Base-by-base conservation (phyloP, 2,888 invertebrate species). In the Diaperis boleti region DNA sequence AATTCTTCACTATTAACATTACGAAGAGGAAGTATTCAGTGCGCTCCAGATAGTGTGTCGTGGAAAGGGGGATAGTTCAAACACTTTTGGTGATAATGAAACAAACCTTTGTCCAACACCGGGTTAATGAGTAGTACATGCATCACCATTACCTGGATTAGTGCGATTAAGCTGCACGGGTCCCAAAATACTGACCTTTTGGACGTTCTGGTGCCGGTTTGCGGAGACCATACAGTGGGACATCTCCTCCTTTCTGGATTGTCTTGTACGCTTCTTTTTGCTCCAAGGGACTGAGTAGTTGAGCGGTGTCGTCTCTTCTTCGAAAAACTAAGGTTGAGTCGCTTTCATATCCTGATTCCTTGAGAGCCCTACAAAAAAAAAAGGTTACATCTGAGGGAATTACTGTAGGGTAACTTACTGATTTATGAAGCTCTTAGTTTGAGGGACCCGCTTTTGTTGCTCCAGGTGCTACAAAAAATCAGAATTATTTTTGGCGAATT, bases 201-300 rank as follows among this genome's bases (percentile, higher is more conserved):
- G 89, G 89, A 77, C 88, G 88, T 79, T 92, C 91, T 17, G 97
- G 97, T 10, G 94, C 95, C 11, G 90, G 90, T 76, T 96, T 96
- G 39, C 96, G 87, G 77, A 98, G 89, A 35, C 98, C 98, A 76
- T 94, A 88, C 6, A 95, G 84, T 0, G 98, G 98, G 1, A 97
- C 95, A 81, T 98, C 97, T 0, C 96, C 97, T 0, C 98, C 98
- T 61, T 91, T 91, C 78, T 97, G 97, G 59, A 98, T 88, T 67
- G 89, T 90, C 76, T 91, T 90, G 82, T 98, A 98, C 7, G 91
- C 92, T 64, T 91, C 88, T 65, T 90, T 88, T 72, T 94, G 90
- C 77, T 95, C 93, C n/a, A 89, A 87, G 1, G 94, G 94, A 69
- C 91, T 94, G 55, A 94, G 81, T 67, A 87, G 88, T 14, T 84